Evolutionary conservation across 2,888 invertebrate species (phyloP).

Genomic region (Trichacis sp.): DNA sequence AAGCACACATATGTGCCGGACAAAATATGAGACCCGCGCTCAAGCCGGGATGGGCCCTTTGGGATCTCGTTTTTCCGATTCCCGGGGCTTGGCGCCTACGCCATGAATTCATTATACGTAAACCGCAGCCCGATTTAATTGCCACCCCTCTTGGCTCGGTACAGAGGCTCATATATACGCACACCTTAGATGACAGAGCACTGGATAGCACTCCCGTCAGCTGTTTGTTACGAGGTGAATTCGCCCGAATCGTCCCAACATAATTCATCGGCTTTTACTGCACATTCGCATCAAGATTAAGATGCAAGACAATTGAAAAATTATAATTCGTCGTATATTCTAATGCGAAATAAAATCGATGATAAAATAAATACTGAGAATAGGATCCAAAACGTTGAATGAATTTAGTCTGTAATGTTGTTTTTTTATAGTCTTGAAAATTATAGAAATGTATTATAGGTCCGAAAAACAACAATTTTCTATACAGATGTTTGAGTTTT

Average conservation of each 20-base stretch:
- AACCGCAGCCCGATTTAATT: constrained; percentile 59
- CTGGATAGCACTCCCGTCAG: constrained; percentile 27
- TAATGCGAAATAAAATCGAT: no score
- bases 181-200: constrained; percentile 31
- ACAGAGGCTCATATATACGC: constrained; percentile 27
- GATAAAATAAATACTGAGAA: no score
- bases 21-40: no score
- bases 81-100: constrained; percentile 57
- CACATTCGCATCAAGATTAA: not conserved
- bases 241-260: constrained; percentile 29
- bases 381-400: no score
- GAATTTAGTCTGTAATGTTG: no score
- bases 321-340: not conserved
- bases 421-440: no score
- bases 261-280: not conserved
- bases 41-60: constrained; percentile 30
- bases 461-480: no score
- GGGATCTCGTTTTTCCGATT: constrained; percentile 57
- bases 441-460: no score
- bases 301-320: not conserved
- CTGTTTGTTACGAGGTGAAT: constrained; percentile 20
- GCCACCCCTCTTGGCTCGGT: constrained; percentile 43
- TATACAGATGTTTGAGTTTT: no score
- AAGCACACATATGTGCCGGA: no score
- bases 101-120: constrained; percentile 60